Evolutionary conservation across 1,140 invertebrate species (phyloP).

Genomic region (Steinernema khuongi): DNA sequence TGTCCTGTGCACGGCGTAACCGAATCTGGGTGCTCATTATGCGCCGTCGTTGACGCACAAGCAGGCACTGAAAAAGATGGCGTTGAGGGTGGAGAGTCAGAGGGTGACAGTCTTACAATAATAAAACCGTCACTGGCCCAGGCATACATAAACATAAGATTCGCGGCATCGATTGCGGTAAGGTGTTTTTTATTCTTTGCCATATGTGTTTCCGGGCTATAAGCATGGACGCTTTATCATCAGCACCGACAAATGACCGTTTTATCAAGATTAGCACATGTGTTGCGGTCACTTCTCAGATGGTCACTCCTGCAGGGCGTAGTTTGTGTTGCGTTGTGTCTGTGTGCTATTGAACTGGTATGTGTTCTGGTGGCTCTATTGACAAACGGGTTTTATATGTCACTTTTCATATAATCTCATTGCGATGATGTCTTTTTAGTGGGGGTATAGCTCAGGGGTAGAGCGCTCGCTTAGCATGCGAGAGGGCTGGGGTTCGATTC

Average conservation of each 20-base stretch:
- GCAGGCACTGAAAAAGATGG: slow-evolving; percentile 45
- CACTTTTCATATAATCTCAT: too few relatives aligned
- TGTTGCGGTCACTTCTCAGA: not conserved
- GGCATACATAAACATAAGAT: too few relatives aligned
- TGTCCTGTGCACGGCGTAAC: slow-evolving; percentile 53
- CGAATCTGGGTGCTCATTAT: slow-evolving; percentile 56
- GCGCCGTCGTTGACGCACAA: slow-evolving; percentile 46
- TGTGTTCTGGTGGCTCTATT: not conserved
- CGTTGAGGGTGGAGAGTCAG: not conserved
- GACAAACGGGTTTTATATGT: slow-evolving; percentile 22
- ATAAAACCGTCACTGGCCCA: too few relatives aligned
- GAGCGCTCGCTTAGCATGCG: slow-evolving; percentile 46
- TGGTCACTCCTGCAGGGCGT: not conserved
- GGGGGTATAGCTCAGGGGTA: slow-evolving; percentile 47
- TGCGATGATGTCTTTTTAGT: not conserved
- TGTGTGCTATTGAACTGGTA: too few relatives aligned
- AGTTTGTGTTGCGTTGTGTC: too few relatives aligned
- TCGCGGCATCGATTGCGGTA: not conserved
- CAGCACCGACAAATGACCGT: too few relatives aligned
- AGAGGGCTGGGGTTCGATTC: slow-evolving; percentile 45
- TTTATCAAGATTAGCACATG: too few relatives aligned
- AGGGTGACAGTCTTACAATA: not conserved
- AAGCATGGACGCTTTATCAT: too few relatives aligned
- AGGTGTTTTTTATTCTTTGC: too few relatives aligned
- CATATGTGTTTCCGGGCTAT: too few relatives aligned